Percentiles rank a stretch among this genome's conserved stretches.
phyloP scores from a whole-genome alignment of 2,113 vertebrate genomes.

The Corythaeola cristata region DNA sequence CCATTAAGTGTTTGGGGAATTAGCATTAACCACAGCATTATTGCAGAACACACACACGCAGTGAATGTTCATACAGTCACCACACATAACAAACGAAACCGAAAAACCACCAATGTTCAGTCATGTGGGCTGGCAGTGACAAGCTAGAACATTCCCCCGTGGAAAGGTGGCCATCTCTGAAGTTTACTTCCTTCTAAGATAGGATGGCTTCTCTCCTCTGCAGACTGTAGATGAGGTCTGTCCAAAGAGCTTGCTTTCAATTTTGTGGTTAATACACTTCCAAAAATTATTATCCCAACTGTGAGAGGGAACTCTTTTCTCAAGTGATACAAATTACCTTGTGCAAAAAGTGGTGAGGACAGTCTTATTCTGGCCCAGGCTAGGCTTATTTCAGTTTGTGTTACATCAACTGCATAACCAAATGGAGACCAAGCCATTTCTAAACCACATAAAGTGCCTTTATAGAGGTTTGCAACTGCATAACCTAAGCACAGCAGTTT shows the following conservation, averaged over 20 bases:
- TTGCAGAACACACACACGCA: background rate
- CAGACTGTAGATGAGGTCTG: background rate
- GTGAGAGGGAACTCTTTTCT: background rate
- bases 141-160: background rate
- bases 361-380: background rate
- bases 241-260: background rate
- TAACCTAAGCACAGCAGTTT: background rate
- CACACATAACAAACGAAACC: background rate
- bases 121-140: constrained; percentile 22
- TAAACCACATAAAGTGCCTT: background rate
- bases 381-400: background rate
- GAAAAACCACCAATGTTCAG: background rate
- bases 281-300: background rate
- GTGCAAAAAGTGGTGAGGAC: background rate
- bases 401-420: background rate
- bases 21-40: constrained; percentile 10
- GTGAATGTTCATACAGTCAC: background rate
- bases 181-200: background rate
- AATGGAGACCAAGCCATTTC: background rate
- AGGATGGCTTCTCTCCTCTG: background rate
- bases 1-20: background rate
- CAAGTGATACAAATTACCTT: background rate
- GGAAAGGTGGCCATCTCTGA: background rate
- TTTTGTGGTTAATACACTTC: background rate
- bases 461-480: background rate